These are phyloP conservation scores for Nannoperca obscura DNA, from an alignment of 2,797 vertebrate genomes.

Conservation along the genomic window DNA sequence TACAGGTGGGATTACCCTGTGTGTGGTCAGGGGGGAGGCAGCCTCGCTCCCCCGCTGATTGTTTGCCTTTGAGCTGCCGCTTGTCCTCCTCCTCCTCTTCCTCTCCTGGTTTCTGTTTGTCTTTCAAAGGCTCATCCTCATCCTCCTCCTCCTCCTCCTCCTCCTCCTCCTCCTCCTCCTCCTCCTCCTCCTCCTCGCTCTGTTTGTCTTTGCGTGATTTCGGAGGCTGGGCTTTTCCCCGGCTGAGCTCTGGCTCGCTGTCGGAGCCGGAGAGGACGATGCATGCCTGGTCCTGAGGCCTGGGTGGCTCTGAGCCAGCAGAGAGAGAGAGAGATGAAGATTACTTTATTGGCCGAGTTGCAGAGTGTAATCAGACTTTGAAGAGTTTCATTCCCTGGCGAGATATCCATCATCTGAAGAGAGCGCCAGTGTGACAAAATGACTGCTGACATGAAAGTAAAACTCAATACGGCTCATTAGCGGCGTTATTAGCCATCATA, in stretches of 20 bases:
- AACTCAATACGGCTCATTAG: constrained; percentile 77
- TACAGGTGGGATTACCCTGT: constrained; percentile 80
- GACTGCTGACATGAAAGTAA: constrained; percentile 74
- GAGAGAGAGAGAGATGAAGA: constrained; percentile 36
- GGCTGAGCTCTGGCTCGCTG: constrained; percentile 56
- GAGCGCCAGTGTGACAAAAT: constrained; percentile 68
- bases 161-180: constrained; percentile 33
- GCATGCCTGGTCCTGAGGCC: constrained; percentile 43
- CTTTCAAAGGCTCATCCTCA: constrained; percentile 46
- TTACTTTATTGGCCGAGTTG: constrained; percentile 60
- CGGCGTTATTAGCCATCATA: constrained; percentile 62
- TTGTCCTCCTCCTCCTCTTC: constrained; percentile 71
- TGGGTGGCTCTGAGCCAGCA: constrained; percentile 52
- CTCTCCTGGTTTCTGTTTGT: constrained; percentile 69
- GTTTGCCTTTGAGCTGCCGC: constrained; percentile 73
- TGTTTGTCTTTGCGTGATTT: constrained; percentile 49
- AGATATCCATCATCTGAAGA: constrained; percentile 74
- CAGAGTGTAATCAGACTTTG: constrained; percentile 68
- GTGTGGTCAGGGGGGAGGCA: constrained; percentile 66
- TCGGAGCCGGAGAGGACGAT: constrained; percentile 43
- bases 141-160: constrained; percentile 38
- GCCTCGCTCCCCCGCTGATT: constrained; percentile 61
- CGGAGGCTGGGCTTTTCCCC: constrained; percentile 31
- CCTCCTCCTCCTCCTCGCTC: constrained; percentile 25
- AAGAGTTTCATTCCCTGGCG: constrained; percentile 67